Conservation (phyloP, 2,888 invertebrate genomes). For the Hydraecia micacea region DNA sequence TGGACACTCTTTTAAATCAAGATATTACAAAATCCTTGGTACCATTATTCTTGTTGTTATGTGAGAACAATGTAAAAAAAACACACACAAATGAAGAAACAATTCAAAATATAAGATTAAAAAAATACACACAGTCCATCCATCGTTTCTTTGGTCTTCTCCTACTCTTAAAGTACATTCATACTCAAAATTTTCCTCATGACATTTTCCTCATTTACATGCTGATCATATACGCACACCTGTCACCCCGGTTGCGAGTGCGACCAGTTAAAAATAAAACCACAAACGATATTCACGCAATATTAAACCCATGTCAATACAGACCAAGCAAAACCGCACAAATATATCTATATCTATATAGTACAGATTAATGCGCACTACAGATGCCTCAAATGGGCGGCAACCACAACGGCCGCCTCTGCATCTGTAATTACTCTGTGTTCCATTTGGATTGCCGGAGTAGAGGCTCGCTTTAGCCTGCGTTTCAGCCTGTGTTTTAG, state of each 20-base stretch:
- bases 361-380: constrained; percentile 37
- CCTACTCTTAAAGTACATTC: too few species aligned
- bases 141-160: too few species aligned
- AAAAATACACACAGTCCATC: too few species aligned
- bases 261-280: background rate
- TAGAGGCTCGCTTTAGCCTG: constrained; percentile 18
- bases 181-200: too few species aligned
- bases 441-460: constrained; percentile 45
- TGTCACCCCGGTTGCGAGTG: background rate
- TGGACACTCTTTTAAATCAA: too few species aligned
- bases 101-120: too few species aligned
- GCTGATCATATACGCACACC: background rate
- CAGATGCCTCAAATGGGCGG: constrained; percentile 50
- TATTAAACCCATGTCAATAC: background rate
- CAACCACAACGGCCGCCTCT: constrained; percentile 45
- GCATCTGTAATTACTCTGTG: constrained; percentile 58
- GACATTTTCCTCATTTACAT: too few species aligned
- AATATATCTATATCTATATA: background rate
- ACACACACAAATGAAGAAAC: too few species aligned
- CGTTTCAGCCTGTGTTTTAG: constrained; percentile 19
- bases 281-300: constrained; percentile 2
- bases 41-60: too few species aligned
- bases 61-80: too few species aligned
- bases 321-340: constrained; percentile 18
- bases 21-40: too few species aligned